These are phyloP conservation scores for Halcyon leucocephala DNA, from an alignment of 2,797 vertebrate species.

Conservation along the genomic window DNA sequence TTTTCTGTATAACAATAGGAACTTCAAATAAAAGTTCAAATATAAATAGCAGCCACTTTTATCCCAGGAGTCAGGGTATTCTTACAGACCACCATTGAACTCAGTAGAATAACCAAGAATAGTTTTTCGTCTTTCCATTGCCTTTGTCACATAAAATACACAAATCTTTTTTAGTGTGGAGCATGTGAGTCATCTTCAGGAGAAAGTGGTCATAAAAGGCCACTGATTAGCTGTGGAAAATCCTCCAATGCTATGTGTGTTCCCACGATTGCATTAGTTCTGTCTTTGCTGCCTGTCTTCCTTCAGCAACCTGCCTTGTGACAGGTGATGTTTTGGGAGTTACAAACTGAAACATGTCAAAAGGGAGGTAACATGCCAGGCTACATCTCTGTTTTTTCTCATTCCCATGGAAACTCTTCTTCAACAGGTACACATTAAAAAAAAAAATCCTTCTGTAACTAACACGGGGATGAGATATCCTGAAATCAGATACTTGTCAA, in stretches of 20 bases:
- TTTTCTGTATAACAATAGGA: not conserved
- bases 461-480: not conserved
- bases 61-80: not conserved
- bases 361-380: not conserved
- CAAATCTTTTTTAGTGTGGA: rapidly evolving
- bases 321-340: not conserved
- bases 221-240: not conserved
- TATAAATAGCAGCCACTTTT: not conserved
- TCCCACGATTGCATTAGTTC: not conserved
- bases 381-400: not conserved
- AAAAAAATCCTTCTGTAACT: not conserved
- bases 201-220: not conserved
- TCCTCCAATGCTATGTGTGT: not conserved
- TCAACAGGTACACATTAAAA: not conserved
- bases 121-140: not conserved
- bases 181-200: not conserved
- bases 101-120: not conserved
- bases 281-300: not conserved
- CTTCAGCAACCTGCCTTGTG: not conserved
- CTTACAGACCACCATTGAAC: not conserved
- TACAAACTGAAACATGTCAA: not conserved
- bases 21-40: not conserved
- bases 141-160: not conserved
- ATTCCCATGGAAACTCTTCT: not conserved
- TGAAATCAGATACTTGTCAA: not conserved